Evolutionary conservation across 2,888 invertebrate genomes (phyloP), one percentile per base, ranked within the genome.

Genomic region (Cheilosia soror): DNA sequence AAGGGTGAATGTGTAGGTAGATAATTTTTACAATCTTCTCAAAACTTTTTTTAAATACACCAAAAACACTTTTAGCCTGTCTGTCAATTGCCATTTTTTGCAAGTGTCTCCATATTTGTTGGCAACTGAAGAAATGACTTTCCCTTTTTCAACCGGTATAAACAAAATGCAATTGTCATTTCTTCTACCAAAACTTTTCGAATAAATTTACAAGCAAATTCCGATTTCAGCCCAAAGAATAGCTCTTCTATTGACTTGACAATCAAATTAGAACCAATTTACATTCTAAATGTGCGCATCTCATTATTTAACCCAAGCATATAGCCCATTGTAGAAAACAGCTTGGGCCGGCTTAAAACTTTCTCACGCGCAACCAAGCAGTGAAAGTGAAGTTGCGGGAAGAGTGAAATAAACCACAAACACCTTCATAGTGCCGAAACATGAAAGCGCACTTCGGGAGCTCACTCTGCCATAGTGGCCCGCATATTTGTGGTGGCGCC

Each of bases 391-490:
- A 3, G 15, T 9, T 15, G 37, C 11, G 47, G 4, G 13, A 53
- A 27, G 27, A 25, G 51, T 9, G 27, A 25, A 53, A 27, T 11
- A 29, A 53, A 47, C 7, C 7, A 3, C 29, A 27, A 53, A 11
- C 51, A 15, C 25, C 49, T 51, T 51, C 49, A 4, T 51, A 15
- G 7, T 9, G n/a, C 13, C 15, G 49, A 20, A 25, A 20, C 47
- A 9, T 44, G 44, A 44, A 47, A 47, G 47, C 47, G 47, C n/a
- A 47, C 33, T 49, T 37, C 37, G 49, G 65, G 65, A 51, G 33
- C 49, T 33, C 13, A 49, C 49, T 47, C 7, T 7, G 13, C 7
- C 47, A 47, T 47, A 47, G 47, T 20, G 15, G 47, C 15, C 47
- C 15, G 47, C 44, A 13, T n/a, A 6, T n/a, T 44, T 13, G 6